These are phyloP conservation scores for Drosophila longiperda DNA, from an alignment of 2,888 invertebrate species.

Conservation along the genomic window DNA sequence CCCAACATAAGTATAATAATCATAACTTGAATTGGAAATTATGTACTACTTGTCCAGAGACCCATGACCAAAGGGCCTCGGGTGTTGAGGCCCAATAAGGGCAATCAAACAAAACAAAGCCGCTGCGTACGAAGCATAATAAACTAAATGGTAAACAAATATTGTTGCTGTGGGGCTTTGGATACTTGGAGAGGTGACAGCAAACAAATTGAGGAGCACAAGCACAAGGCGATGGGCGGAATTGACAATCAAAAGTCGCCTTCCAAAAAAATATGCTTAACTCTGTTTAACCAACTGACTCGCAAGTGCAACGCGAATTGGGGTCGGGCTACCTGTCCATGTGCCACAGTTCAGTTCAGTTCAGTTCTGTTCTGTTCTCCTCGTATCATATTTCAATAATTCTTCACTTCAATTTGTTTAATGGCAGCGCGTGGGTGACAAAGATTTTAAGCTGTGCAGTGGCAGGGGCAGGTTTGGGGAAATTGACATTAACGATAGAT, in stretches of 20 bases:
- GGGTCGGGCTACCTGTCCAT: conserved; percentile 48
- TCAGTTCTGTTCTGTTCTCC: background rate
- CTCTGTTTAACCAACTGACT: conserved; percentile 29
- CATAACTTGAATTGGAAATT: conserved; percentile 77
- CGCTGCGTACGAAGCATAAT: conserved; percentile 69
- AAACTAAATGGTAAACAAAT: conserved; percentile 80
- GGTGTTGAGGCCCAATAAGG: conserved; percentile 66
- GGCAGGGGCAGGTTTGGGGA: background rate
- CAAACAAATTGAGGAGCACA: conserved; percentile 32
- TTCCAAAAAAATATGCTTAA: background rate
- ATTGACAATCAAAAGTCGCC: conserved; percentile 16
- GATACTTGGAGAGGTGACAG: conserved; percentile 13
- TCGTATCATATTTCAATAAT: conserved; percentile 74
- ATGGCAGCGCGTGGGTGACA: conserved; percentile 61
- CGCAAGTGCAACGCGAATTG: conserved; percentile 55
- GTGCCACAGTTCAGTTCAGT: background rate
- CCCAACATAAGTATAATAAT: conserved; percentile 76
- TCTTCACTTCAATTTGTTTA: conserved; percentile 65
- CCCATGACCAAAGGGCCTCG: background rate
- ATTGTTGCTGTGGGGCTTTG: conserved; percentile 43
- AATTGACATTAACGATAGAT: conserved; percentile 57
- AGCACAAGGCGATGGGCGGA: background rate
- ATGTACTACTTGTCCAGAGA: conserved; percentile 46
- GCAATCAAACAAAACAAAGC: conserved; percentile 71
- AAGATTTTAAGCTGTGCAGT: background rate